phyloP scores from a whole-genome alignment of 2,797 vertebrate genomes.

The Crenichthys baileyi region DNA sequence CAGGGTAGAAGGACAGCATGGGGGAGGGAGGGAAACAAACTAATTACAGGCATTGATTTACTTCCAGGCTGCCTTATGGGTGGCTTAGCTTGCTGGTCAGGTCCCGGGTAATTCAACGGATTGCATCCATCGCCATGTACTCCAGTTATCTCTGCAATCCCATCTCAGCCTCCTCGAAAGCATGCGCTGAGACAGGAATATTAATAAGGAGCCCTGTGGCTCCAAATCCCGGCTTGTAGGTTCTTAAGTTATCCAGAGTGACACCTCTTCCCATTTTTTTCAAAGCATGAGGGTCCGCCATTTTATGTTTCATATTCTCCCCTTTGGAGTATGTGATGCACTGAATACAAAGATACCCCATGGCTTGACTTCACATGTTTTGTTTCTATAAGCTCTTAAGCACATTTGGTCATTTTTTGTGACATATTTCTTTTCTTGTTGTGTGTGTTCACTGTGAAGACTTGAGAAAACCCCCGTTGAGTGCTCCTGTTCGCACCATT shows the following conservation, averaged over 20 bases:
- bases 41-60: constrained; percentile 74
- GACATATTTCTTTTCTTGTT: too few species aligned
- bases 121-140: constrained; percentile 71
- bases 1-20: not conserved
- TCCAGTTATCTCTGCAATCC: constrained; percentile 77
- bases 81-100: constrained; percentile 76
- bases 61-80: constrained; percentile 65
- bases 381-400: constrained; percentile 30
- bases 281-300: constrained; percentile 22
- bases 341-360: constrained; percentile 49
- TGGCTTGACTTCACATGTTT: constrained; percentile 39
- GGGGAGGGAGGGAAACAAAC: constrained; percentile 52
- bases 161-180: constrained; percentile 75
- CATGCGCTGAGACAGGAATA: constrained; percentile 74
- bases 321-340: constrained; percentile 10
- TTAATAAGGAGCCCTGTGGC: constrained; percentile 71
- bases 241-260: constrained; percentile 57
- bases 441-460: not conserved
- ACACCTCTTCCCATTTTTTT: constrained; percentile 42
- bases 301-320: constrained; percentile 60
- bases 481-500: constrained; percentile 16
- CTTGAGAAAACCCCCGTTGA: constrained; percentile 1
- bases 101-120: constrained; percentile 78
- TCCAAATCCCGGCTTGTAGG: constrained; percentile 53
- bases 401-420: constrained; percentile 30